These are phyloP conservation scores for Phaethornis superciliosus DNA, from an alignment of 2,113 vertebrate species.

Conservation along the genomic window DNA sequence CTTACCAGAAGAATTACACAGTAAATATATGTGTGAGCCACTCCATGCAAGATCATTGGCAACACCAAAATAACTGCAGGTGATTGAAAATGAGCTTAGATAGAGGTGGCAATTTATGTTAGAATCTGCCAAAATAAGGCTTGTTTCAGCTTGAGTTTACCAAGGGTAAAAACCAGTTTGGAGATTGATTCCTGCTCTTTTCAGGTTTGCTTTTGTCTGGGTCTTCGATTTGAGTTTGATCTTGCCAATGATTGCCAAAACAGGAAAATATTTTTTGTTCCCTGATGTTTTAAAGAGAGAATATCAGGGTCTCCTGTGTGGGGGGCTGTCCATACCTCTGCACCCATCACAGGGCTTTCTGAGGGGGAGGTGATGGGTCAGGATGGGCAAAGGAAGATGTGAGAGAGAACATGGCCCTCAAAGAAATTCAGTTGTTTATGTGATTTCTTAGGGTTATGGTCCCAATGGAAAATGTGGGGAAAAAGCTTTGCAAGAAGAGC, in stretches of 20 bases:
- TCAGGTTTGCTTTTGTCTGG: background rate
- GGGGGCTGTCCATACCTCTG: background rate
- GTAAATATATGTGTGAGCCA: background rate
- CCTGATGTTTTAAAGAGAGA: background rate
- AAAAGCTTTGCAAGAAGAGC: background rate
- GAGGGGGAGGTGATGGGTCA: background rate
- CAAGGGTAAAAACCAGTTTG: background rate
- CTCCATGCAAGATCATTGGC: background rate
- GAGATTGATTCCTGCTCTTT: background rate
- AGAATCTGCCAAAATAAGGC: background rate
- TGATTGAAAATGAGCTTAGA: background rate
- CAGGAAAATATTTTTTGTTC: background rate
- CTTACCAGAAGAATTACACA: background rate
- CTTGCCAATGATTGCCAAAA: background rate
- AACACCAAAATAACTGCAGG: background rate
- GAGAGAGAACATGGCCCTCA: fast-evolving
- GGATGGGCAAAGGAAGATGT: background rate
- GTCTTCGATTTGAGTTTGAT: background rate
- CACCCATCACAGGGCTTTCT: background rate
- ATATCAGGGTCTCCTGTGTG: fast-evolving
- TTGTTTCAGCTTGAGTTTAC: background rate
- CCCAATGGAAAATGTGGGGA: background rate
- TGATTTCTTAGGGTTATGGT: background rate
- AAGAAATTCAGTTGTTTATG: background rate
- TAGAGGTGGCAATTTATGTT: background rate